These are phyloP conservation scores for Datnioides undecimradiatus DNA, from an alignment of 2,113 vertebrate genomes.

Conservation along the genomic window DNA sequence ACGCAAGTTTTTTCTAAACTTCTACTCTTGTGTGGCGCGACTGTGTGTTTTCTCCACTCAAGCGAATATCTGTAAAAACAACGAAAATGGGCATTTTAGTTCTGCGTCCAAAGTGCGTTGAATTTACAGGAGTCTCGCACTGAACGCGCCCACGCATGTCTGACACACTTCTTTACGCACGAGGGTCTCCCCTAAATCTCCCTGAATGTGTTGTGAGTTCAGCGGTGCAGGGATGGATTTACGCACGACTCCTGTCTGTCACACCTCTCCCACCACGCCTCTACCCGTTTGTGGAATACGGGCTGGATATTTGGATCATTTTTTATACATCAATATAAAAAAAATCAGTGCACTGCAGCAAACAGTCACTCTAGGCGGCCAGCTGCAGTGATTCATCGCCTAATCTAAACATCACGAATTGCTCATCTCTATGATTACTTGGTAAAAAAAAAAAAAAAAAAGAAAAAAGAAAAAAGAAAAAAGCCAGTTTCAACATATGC, in stretches of 20 bases:
- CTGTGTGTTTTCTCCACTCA: slow-evolving; percentile 7
- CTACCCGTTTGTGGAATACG: neutral
- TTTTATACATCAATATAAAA: neutral
- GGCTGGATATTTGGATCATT: neutral
- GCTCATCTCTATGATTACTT: slow-evolving; percentile 9
- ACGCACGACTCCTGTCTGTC: slow-evolving; percentile 50
- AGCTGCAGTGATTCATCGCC: slow-evolving; percentile 68
- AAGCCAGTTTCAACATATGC: too few relatives aligned
- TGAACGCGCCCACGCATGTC: slow-evolving; percentile 60
- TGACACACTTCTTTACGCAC: slow-evolving; percentile 72
- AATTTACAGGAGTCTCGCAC: slow-evolving; percentile 34
- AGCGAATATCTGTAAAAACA: too few relatives aligned
- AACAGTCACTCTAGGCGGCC: slow-evolving; percentile 42
- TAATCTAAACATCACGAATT: slow-evolving; percentile 62
- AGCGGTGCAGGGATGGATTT: slow-evolving; percentile 23
- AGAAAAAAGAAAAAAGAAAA: too few relatives aligned
- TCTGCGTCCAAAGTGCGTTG: slow-evolving; percentile 21
- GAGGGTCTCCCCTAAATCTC: slow-evolving; percentile 74
- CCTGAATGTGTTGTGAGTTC: slow-evolving; percentile 34
- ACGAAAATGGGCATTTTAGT: neutral
- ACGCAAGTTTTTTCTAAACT: slow-evolving; percentile 26
- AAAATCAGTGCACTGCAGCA: slow-evolving; percentile 36
- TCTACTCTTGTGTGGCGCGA: slow-evolving; percentile 11
- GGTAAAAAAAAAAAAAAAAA: slow-evolving; percentile 16
- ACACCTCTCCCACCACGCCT: neutral